These are phyloP conservation scores for Microctenopoma stevenorrisi DNA, from an alignment of 2,797 vertebrate genomes.

Conservation along the genomic window DNA sequence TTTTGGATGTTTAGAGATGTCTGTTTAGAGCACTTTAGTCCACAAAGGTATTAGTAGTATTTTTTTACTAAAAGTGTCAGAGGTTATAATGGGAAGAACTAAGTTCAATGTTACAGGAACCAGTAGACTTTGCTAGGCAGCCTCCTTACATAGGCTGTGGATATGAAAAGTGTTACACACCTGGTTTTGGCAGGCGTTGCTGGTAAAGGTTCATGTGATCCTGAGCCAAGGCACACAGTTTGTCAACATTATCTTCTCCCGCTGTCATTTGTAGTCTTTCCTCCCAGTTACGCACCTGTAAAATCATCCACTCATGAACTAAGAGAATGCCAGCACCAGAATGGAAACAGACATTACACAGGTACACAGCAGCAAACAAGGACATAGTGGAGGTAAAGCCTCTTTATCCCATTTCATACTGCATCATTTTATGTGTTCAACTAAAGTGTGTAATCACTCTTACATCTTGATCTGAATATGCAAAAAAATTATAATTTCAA, in stretches of 20 bases:
- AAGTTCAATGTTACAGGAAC: not conserved
- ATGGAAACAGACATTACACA: not conserved
- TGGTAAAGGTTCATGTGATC: conserved; percentile 69
- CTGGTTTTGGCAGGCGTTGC: conserved; percentile 71
- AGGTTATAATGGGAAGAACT: too few relatives aligned
- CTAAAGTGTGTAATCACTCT: too few relatives aligned
- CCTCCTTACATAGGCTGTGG: not conserved
- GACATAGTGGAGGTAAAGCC: not conserved
- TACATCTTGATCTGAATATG: not conserved
- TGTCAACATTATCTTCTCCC: conserved; percentile 55
- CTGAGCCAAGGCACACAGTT: conserved; percentile 64
- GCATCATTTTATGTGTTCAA: too few relatives aligned
- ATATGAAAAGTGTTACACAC: conserved; percentile 38
- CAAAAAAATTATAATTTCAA: not conserved
- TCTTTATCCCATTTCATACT: not conserved
- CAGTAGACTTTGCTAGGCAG: not conserved
- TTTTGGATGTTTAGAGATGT: too few relatives aligned
- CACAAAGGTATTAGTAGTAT: too few relatives aligned
- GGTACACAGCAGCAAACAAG: not conserved
- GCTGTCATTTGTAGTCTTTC: conserved; percentile 68
- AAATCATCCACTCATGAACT: not conserved
- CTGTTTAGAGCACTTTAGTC: too few relatives aligned
- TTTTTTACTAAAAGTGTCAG: too few relatives aligned
- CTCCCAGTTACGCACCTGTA: conserved; percentile 79
- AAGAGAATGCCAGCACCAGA: not conserved